Evolutionary conservation across 2,888 invertebrate species (phyloP).

Genomic region (Lasioglossum morio): DNA sequence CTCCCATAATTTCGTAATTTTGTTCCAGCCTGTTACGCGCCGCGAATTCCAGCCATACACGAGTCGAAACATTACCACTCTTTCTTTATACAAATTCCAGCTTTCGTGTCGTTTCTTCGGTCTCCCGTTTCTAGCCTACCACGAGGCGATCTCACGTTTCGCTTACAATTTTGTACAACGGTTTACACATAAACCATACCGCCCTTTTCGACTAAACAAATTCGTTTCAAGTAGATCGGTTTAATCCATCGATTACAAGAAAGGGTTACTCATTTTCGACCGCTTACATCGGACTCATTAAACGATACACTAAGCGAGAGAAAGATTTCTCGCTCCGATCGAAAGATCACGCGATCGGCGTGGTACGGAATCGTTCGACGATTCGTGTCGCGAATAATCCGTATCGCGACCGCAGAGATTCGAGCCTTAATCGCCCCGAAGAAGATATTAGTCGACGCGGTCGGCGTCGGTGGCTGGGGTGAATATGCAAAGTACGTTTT

Average conservation of each 20-base stretch:
- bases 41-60: not conserved
- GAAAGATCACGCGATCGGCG: not conserved
- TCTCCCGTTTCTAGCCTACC: too few relatives aligned
- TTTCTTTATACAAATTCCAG: not conserved
- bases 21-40: not conserved
- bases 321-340: too few relatives aligned
- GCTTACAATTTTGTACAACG: too few relatives aligned
- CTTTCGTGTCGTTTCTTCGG: not conserved
- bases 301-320: too few relatives aligned
- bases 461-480: constrained; percentile 57
- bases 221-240: too few relatives aligned
- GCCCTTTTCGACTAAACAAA: too few relatives aligned
- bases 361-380: constrained; percentile 5
- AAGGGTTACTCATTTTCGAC: too few relatives aligned
- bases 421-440: constrained; percentile 43
- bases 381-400: constrained; percentile 27
- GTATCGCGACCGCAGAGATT: constrained; percentile 4
- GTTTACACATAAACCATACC: too few relatives aligned
- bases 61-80: not conserved
- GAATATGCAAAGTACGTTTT: constrained; percentile 83
- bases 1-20: not conserved
- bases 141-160: too few relatives aligned
- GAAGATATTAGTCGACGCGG: constrained; percentile 64
- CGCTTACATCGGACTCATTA: too few relatives aligned
- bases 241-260: too few relatives aligned